phyloP scores from a whole-genome alignment of 1,140 invertebrate genomes.

The Scylla paramamosain region DNA sequence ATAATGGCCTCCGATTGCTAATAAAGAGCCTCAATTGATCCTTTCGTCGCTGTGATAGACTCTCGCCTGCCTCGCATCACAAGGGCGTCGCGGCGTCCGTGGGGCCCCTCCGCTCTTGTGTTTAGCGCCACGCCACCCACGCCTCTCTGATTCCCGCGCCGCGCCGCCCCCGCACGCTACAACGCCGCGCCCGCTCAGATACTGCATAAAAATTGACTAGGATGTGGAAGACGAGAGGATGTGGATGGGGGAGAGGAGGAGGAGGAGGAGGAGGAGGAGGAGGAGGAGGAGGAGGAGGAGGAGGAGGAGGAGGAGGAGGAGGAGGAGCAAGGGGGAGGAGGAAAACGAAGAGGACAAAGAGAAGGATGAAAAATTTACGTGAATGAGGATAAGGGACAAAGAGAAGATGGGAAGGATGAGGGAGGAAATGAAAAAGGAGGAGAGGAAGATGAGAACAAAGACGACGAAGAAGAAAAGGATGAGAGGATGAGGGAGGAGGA shows the following conservation, averaged over 20 bases:
- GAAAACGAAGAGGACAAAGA: neutral
- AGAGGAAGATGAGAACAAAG: too few relatives aligned
- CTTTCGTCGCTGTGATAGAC: constrained; percentile 75
- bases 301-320: too few relatives aligned
- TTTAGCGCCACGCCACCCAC: neutral
- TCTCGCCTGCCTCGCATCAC: constrained; percentile 71
- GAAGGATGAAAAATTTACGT: neutral
- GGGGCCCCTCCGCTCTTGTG: neutral
- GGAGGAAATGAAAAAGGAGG: too few relatives aligned
- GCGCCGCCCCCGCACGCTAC: neutral
- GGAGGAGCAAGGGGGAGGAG: too few relatives aligned
- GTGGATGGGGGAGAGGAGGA: too few relatives aligned
- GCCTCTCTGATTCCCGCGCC: neutral
- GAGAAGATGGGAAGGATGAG: neutral
- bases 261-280: too few relatives aligned
- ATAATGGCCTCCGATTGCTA: constrained; percentile 74
- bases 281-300: too few relatives aligned
- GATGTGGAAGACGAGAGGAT: neutral
- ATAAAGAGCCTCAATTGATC: constrained; percentile 75
- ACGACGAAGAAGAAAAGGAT: too few relatives aligned
- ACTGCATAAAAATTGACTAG: too few relatives aligned
- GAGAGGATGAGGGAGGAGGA: too few relatives aligned
- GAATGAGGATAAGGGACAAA: neutral
- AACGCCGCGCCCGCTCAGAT: too few relatives aligned
- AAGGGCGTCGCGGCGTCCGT: constrained; percentile 22